Evolutionary conservation across 2,797 vertebrate genomes (phyloP).

Genomic region (Sphenopsis melanotis): DNA sequence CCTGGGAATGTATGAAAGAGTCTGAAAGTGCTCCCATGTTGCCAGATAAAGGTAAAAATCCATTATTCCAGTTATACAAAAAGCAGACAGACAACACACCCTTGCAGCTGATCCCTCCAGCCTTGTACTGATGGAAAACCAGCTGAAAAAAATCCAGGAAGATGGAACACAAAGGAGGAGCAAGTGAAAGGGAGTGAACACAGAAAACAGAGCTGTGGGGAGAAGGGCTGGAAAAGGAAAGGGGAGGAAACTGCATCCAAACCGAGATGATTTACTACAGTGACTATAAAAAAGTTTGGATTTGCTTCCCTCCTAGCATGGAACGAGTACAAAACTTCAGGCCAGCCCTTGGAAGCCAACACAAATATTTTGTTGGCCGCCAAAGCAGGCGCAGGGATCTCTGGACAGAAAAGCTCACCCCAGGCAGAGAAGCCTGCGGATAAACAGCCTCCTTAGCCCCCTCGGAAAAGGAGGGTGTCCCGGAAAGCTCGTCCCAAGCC

Average conservation of each 20-base stretch:
- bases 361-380: constrained; percentile 39
- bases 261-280: neutral
- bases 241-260: neutral
- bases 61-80: fast-evolving
- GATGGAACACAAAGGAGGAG: neutral
- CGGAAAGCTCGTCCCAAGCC: neutral
- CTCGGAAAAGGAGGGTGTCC: neutral
- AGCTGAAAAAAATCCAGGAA: neutral
- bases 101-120: neutral
- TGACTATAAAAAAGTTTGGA: neutral
- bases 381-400: neutral
- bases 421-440: neutral
- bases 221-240: neutral
- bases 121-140: neutral
- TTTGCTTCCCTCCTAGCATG: neutral
- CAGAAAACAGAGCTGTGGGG: neutral
- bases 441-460: neutral
- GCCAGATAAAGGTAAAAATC: neutral
- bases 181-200: neutral
- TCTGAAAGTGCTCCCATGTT: neutral
- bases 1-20: neutral
- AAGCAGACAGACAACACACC: neutral
- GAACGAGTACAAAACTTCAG: neutral
- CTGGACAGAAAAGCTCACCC: neutral
- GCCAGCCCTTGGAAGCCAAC: constrained; percentile 16